Conservation (phyloP, 2,888 invertebrate genomes). For the Antitype chi region DNA sequence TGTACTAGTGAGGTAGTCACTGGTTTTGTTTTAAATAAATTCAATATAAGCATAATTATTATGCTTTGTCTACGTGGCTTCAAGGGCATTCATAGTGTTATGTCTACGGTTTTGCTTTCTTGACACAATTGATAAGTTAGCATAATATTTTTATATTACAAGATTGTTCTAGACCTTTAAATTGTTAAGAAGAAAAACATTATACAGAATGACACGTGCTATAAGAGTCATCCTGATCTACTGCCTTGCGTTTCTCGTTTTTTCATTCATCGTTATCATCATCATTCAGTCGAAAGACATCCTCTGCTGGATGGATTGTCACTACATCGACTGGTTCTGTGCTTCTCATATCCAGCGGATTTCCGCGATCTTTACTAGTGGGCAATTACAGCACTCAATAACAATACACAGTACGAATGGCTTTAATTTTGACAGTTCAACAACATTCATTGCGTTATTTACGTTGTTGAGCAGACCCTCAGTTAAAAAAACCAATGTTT, state of each 20-base stretch:
- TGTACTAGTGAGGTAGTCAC: background rate
- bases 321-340: background rate
- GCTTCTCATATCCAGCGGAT: background rate
- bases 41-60: background rate
- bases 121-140: background rate
- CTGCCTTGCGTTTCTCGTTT: background rate
- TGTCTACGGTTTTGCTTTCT: background rate
- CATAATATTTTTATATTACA: conserved; percentile 9
- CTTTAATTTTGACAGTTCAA: too few relatives aligned
- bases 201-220: background rate
- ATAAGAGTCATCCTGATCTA: background rate
- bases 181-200: background rate
- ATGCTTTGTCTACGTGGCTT: background rate
- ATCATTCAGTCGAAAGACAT: background rate
- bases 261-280: background rate
- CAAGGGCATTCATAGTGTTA: conserved; percentile 7
- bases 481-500: too few relatives aligned
- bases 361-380: background rate
- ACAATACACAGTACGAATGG: too few relatives aligned
- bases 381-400: too few relatives aligned
- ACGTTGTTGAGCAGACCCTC: too few relatives aligned
- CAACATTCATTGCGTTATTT: too few relatives aligned
- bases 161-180: background rate
- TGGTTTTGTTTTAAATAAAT: background rate
- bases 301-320: background rate